Percentiles rank a stretch among this genome's conserved stretches.
phyloP scores from a whole-genome alignment of 2,113 vertebrate species.

The Alces alces region DNA sequence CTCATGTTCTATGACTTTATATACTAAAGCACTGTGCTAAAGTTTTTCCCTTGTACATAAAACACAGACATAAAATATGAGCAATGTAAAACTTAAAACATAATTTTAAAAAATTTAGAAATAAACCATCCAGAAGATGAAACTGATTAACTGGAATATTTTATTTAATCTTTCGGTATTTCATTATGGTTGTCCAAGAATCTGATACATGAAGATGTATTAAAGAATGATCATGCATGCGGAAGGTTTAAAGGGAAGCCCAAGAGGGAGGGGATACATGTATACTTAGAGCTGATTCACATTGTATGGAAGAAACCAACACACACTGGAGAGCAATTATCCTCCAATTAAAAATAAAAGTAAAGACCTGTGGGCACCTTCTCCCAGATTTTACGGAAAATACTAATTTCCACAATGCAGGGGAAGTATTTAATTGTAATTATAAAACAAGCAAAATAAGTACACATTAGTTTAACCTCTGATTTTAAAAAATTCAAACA shows the following conservation, averaged over 20 bases:
- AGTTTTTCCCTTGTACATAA: not conserved
- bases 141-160: not conserved
- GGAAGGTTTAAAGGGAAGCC: not conserved
- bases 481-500: not conserved
- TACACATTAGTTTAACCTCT: not conserved
- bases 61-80: not conserved
- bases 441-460: constrained; percentile 40
- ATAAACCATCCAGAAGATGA: not conserved
- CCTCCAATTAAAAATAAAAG: not conserved
- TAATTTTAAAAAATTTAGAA: not conserved
- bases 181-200: not conserved
- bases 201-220: not conserved
- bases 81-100: not conserved
- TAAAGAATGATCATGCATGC: not conserved
- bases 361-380: not conserved
- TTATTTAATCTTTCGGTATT: not conserved
- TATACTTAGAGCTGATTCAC: not conserved
- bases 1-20: not conserved
- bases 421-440: not conserved
- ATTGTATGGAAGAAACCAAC: not conserved
- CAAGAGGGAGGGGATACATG: not conserved
- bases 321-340: not conserved
- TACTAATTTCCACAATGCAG: not conserved
- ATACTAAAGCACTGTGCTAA: not conserved
- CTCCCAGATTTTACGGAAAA: not conserved